A percentile compares a stretch with the other conserved stretches of the same genome.
Evolutionary conservation across 2,797 vertebrate genomes (phyloP).

Genomic region (Spinibarbus caldwelli): DNA sequence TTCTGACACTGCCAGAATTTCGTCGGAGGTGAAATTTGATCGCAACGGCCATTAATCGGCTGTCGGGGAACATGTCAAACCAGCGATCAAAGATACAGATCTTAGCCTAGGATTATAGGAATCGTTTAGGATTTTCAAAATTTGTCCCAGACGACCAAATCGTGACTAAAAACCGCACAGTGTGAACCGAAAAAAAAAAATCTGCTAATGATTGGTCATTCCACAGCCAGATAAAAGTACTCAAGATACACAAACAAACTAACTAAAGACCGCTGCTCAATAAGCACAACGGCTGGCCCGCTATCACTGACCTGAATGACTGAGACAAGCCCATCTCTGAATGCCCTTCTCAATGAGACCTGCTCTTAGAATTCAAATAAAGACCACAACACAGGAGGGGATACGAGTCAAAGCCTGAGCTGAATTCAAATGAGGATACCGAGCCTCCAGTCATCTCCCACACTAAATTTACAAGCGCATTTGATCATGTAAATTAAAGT

Average conservation of each 20-base stretch:
- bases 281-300: not conserved
- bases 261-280: not conserved
- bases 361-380: slow-evolving; percentile 17
- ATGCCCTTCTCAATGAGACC: slow-evolving; percentile 16
- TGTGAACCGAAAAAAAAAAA: too few species aligned
- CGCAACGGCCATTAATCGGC: too few species aligned
- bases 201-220: slow-evolving; percentile 9
- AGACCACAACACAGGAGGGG: slow-evolving; percentile 16
- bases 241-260: not conserved
- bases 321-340: not conserved
- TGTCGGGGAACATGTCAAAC: too few species aligned
- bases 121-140: too few species aligned
- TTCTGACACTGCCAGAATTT: too few species aligned
- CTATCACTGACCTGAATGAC: slow-evolving; percentile 9
- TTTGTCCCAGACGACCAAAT: too few species aligned
- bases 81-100: too few species aligned
- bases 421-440: slow-evolving; percentile 36
- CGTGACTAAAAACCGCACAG: too few species aligned
- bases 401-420: slow-evolving; percentile 13
- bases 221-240: not conserved
- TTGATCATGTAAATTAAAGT: slow-evolving; percentile 48
- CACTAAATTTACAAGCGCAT: slow-evolving; percentile 30
- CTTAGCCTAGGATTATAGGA: too few species aligned
- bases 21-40: too few species aligned
- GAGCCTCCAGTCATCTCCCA: slow-evolving; percentile 30